phyloP scores from a whole-genome alignment of 2,797 vertebrate genomes.

The Peromyscus aztecus region DNA sequence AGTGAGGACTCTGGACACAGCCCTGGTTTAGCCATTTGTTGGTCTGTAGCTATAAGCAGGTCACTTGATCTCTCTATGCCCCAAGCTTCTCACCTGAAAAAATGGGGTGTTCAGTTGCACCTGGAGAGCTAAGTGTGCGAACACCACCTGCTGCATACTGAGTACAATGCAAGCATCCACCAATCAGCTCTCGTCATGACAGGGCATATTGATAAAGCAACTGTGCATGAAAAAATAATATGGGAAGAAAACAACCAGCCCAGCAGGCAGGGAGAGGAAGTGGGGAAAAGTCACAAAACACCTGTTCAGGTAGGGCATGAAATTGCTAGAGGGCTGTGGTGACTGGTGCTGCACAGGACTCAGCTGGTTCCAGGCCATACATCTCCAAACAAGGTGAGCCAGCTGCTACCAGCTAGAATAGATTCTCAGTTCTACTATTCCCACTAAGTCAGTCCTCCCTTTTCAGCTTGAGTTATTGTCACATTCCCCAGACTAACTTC shows the following conservation, averaged over 20 bases:
- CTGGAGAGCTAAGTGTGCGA: neutral
- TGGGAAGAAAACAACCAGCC: neutral
- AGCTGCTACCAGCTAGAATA: neutral
- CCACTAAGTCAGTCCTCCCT: neutral
- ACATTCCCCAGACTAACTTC: neutral
- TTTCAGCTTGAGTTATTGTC: neutral
- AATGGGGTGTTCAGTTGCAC: neutral
- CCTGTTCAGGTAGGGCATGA: neutral
- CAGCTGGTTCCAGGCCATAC: neutral
- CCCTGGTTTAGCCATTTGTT: neutral
- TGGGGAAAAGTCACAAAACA: neutral
- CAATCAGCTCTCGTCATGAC: neutral
- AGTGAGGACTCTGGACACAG: neutral
- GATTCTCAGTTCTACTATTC: neutral
- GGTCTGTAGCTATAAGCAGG: neutral
- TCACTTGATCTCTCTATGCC: neutral
- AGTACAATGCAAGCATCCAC: neutral
- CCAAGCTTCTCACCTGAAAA: slow-evolving; percentile 46
- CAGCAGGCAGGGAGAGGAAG: neutral
- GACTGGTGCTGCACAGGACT: neutral
- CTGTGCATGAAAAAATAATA: neutral
- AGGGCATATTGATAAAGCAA: neutral
- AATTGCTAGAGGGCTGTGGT: accelerated
- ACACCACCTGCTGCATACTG: neutral
- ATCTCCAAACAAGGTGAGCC: neutral